A percentile compares a stretch with the other conserved stretches of the same genome.
phyloP scores from a whole-genome alignment of 2,113 vertebrate genomes.

The Orientallactaga bullata region DNA sequence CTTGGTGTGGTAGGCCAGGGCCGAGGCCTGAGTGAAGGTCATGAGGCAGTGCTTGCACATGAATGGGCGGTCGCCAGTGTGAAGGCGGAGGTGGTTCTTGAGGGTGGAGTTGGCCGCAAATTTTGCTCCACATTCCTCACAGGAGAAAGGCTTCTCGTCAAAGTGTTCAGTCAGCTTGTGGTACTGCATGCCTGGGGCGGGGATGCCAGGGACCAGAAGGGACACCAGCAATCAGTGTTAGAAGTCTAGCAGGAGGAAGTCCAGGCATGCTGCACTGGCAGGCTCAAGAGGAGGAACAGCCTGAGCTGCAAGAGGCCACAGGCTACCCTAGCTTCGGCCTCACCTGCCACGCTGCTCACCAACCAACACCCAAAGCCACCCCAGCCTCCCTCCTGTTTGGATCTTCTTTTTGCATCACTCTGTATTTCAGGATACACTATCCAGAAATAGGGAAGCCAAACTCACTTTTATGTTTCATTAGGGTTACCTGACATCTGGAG shows the following conservation, averaged over 20 bases:
- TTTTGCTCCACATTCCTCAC: constrained; percentile 91
- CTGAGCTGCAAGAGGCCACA: no score
- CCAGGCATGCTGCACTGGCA: neutral
- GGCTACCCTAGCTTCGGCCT: neutral
- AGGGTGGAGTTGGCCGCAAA: constrained; percentile 93
- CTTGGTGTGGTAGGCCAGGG: constrained; percentile 94
- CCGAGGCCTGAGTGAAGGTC: constrained; percentile 93
- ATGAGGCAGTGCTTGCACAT: constrained; percentile 93
- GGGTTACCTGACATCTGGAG: neutral
- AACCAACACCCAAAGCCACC: neutral
- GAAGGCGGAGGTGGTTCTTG: constrained; percentile 94
- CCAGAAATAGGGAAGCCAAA: constrained; percentile 4
- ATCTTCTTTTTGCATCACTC: neutral
- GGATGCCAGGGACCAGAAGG: neutral
- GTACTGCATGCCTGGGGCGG: constrained; percentile 91
- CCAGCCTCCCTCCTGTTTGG: neutral
- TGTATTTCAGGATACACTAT: neutral
- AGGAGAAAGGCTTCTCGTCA: constrained; percentile 93
- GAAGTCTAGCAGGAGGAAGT: neutral
- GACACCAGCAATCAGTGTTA: accelerated
- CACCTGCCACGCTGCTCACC: accelerated
- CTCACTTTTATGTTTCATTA: neutral
- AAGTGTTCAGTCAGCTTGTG: constrained; percentile 95
- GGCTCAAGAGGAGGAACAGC: neutral
- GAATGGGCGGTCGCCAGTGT: constrained; percentile 93